Base-by-base conservation (phyloP, 1,140 invertebrate genomes). In the Ceratina calcarata region DNA sequence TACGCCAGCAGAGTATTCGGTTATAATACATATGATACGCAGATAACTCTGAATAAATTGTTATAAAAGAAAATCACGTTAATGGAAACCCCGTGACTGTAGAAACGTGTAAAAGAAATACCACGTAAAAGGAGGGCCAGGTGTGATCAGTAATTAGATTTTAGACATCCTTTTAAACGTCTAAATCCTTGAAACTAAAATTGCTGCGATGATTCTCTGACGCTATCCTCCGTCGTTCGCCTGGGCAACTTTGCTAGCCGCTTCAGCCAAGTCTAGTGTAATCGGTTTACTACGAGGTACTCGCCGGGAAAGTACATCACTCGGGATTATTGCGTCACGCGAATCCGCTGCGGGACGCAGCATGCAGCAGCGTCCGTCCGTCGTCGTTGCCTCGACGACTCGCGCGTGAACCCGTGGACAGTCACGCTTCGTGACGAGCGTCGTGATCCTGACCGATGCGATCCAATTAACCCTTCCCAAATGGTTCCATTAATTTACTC, bases 271-370 rank as follows among this genome's bases (percentile, higher is more conserved):
- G 57, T 55, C 66, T 24, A 22, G 10, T 32, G 53, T 85, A 85
- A 85, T 85, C 84, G 84, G 83, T 85, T 86, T 86, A 85, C 83
- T 85, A 68, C n/a, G 51, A 78, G 61, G 79, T 58, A 71, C 70
- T 80, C 61, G 80, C 68, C 65, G 49, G 58, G 74, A 75, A 86
- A 82, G 75, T 76, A 76, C 84, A 67, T 85, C 83, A 86, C 81
- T 86, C 79, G 80, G 61, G 83, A 86, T 86, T 86, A 85, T 74
- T 85, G 78, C 83, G 69, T 81, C 78, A 72, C 57, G 81, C 57
- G 72, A 78, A 81, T 84, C 65, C 78, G 65, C 16, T 69, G 51
- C 69, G 32, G 55, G 16, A 2, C 49, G 49, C 49, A 32, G 27
- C 27, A 32, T 32, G 27, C 27, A 32, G 27, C 27, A 32, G 27